Evolutionary conservation across 2,888 invertebrate genomes (phyloP).

Genomic region (Dryobotodes eremita): DNA sequence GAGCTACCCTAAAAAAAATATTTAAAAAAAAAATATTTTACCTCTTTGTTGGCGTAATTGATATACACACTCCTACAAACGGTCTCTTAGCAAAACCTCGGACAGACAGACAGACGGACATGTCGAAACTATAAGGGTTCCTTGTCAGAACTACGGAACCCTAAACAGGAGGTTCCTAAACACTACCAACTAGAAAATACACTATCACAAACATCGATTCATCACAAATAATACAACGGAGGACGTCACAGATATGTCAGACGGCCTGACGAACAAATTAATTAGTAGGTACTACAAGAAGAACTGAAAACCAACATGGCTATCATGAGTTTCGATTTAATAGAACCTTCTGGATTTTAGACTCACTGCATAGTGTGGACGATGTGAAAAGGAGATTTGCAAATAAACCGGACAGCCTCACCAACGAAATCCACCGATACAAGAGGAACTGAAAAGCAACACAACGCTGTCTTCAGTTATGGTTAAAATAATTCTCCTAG

Average conservation of each 20-base stretch:
- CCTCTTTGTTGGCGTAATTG: too few relatives aligned
- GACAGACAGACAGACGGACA: too few relatives aligned
- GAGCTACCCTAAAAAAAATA: too few relatives aligned
- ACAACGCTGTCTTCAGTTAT: neutral
- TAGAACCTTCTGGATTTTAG: neutral
- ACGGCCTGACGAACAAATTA: constrained; percentile 1
- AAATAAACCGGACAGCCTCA: neutral
- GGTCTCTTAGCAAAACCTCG: too few relatives aligned
- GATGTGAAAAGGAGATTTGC: neutral
- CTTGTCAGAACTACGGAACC: too few relatives aligned
- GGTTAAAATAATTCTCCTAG: constrained; percentile 1
- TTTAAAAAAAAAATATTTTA: too few relatives aligned
- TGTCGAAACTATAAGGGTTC: too few relatives aligned
- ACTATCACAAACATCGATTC: neutral
- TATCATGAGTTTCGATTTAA: constrained; percentile 6
- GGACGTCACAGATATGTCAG: neutral
- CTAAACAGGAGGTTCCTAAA: too few relatives aligned
- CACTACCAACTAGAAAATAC: neutral
- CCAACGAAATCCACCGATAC: neutral
- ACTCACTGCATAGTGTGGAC: neutral
- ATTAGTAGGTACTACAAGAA: neutral
- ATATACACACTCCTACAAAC: too few relatives aligned
- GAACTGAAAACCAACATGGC: constrained; percentile 15
- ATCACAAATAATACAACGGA: neutral
- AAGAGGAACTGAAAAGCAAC: neutral